Conservation (phyloP, 2,888 invertebrate species). For the Drosophila anomalata region DNA sequence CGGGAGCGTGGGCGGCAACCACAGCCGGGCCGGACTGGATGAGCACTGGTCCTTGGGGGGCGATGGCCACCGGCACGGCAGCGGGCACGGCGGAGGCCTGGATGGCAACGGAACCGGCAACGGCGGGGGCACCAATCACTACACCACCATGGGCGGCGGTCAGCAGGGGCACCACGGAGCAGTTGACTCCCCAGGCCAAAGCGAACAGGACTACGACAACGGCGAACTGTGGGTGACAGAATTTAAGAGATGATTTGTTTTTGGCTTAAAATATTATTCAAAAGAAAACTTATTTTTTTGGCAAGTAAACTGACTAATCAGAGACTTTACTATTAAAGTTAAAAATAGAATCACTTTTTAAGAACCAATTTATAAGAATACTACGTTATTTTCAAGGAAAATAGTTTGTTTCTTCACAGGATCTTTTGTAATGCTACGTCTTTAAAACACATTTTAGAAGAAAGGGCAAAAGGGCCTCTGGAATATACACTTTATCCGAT, state of each 20-base stretch:
- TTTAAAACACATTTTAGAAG: too few species aligned
- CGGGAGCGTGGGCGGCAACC: conserved; percentile 52
- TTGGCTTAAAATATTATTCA: too few species aligned
- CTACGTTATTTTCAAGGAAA: too few species aligned
- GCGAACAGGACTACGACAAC: conserved; percentile 83
- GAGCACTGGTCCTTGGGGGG: conserved; percentile 61
- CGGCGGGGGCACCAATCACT: conserved; percentile 56
- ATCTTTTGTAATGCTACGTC: too few species aligned
- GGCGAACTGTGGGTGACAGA: conserved; percentile 77
- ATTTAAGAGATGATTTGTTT: neutral
- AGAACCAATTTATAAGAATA: too few species aligned
- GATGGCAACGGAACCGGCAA: conserved; percentile 69
- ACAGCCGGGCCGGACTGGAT: conserved; percentile 47
- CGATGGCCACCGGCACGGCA: conserved; percentile 58
- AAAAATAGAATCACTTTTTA: too few species aligned
- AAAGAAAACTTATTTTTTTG: too few species aligned
- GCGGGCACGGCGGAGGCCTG: conserved; percentile 70
- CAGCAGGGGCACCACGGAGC: conserved; percentile 78
- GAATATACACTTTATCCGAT: neutral
- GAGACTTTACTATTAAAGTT: too few species aligned
- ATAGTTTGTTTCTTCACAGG: too few species aligned
- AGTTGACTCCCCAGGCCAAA: conserved; percentile 80
- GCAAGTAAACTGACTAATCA: too few species aligned
- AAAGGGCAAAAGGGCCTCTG: neutral
- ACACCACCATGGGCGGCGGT: conserved; percentile 66